Base-by-base conservation (phyloP, 2,888 invertebrate genomes). In the Sphaerophoria rueppellii region DNA sequence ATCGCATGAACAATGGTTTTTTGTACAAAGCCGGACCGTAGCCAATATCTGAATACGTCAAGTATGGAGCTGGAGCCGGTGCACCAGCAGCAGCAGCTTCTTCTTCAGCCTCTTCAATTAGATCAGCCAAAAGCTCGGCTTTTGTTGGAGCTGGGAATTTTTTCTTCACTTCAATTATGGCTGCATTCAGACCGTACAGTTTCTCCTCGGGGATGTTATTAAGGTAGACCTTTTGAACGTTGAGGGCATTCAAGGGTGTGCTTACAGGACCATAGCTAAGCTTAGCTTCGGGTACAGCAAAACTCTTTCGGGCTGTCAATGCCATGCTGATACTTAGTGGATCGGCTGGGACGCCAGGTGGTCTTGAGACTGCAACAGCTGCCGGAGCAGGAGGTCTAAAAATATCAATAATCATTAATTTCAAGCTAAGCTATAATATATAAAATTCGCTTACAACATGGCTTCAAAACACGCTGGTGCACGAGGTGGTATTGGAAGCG, bases 181-280 rank as follows among this genome's bases (percentile, higher is more conserved):
- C 92, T 37, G 91, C 93, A 57, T 93, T 93, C n/a, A 93, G 88
- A n/a, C 89, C 90, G 82, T 91, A 92, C 4, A 94, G 90, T 76
- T 92, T 92, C 85, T 93, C 93, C 88, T 94, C 94, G 3, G 93
- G 92, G 32, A 93, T 90, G 35, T 92, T 90, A 2, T 89, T 89
- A 35, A 87, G 87, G 40, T 87, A 87, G 0, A 90, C 83, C 9
- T 88, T 88, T 34, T 89, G 88, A 32, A 90, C 89, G 0, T 40
- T 40, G 7, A 40, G 2, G 9, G 89, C 89, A 67, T 93, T 93
- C 14, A 90, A 88, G 1, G 94, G 94, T 35, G 88, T 87, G 14
- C 91, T 92, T 9, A 91, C 90, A 80, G 93, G 93, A 2, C 94
- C 94, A 86, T 92, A 94, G 4, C 92, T 89, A 6, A 94, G 88